Conservation (phyloP, 2,797 vertebrate genomes). For the Myripristis murdjan region DNA sequence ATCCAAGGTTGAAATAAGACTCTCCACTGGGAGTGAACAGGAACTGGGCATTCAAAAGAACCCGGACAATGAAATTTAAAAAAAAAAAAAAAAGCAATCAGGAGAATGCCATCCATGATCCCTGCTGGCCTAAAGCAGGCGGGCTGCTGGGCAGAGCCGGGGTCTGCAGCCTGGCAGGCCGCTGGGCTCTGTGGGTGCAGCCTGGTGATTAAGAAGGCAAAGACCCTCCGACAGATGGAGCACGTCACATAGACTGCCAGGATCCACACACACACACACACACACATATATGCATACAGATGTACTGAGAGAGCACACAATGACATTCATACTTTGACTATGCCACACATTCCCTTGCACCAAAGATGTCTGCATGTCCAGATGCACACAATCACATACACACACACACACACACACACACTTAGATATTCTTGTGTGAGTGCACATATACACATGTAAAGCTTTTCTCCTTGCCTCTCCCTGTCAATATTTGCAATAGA, state of each 20-base stretch:
- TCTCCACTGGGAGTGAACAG: no score
- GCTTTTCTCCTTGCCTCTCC: not conserved
- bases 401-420: constrained; percentile 6
- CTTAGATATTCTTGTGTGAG: not conserved
- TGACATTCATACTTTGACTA: not conserved
- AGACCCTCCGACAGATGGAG: constrained; percentile 71
- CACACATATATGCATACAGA: constrained; percentile 12
- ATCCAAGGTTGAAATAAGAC: not conserved
- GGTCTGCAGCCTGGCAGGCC: constrained; percentile 29
- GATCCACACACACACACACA: constrained; percentile 43
- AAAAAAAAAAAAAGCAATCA: no score
- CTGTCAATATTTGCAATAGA: not conserved
- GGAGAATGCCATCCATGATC: not conserved
- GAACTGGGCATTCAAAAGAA: no score
- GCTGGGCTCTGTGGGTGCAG: constrained; percentile 24
- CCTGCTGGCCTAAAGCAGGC: not conserved
- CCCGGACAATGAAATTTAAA: no score
- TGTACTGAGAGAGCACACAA: not conserved
- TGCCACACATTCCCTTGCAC: not conserved
- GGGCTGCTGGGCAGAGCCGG: not conserved
- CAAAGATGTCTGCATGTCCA: not conserved
- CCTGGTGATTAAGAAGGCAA: constrained; percentile 57
- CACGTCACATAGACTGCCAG: constrained; percentile 53
- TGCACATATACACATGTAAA: not conserved
- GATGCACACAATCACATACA: constrained; percentile 7